These are phyloP conservation scores for Lucifuga dentata DNA, from an alignment of 2,113 vertebrate species.

Conservation along the genomic window DNA sequence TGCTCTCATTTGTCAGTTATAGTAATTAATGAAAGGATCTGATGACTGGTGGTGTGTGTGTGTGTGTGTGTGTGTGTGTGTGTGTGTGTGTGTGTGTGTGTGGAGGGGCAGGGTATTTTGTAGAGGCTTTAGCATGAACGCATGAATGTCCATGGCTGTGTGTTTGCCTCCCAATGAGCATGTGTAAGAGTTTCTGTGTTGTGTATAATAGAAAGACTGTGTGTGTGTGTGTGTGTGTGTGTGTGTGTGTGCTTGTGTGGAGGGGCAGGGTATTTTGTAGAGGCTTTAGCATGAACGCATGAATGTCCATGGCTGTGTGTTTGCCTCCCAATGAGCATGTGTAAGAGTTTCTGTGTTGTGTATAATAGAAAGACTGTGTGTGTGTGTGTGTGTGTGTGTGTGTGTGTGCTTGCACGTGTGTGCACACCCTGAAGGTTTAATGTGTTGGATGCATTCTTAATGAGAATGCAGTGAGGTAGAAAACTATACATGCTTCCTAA, in stretches of 20 bases:
- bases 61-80: conserved; percentile 3
- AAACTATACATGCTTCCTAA: conserved; percentile 40
- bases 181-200: no score
- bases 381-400: background rate
- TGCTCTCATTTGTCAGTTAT: no score
- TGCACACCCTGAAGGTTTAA: conserved; percentile 7
- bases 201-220: background rate
- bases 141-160: no score
- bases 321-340: no score
- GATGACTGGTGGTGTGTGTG: background rate
- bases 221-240: conserved; percentile 4
- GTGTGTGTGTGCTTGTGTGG: background rate
- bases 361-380: no score
- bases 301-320: no score
- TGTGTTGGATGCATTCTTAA: conserved; percentile 35
- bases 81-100: background rate
- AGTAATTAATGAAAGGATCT: conserved; percentile 17
- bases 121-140: no score
- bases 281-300: no score
- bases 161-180: no score
- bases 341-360: no score
- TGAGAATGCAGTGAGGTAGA: conserved; percentile 48
- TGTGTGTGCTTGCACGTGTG: background rate
- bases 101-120: no score
- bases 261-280: no score